Conservation (phyloP, 2,113 vertebrate species). For the Eurystomus gularis region DNA sequence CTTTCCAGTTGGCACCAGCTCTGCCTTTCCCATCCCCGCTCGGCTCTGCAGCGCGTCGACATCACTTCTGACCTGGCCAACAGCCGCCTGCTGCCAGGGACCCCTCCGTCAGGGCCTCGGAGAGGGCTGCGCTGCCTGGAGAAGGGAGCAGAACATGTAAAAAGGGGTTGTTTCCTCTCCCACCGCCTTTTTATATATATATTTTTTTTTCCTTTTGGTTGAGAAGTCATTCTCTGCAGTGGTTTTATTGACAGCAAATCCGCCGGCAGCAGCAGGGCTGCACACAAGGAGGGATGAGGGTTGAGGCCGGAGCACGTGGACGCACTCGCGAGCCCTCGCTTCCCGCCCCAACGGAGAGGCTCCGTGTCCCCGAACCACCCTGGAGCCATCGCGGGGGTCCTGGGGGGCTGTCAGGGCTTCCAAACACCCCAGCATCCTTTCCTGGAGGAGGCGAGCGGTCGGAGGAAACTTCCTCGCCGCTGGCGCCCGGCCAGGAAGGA, state of each 20-base stretch:
- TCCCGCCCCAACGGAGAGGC: neutral
- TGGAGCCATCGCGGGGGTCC: neutral
- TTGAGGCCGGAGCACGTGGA: neutral
- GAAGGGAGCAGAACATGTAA: neutral
- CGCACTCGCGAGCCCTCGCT: too few species aligned
- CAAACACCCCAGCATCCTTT: neutral
- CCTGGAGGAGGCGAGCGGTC: neutral
- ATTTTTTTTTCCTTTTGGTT: neutral
- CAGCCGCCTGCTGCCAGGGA: neutral
- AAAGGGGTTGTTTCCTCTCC: neutral
- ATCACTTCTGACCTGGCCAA: neutral
- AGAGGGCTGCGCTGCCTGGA: neutral
- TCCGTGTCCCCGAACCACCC: neutral
- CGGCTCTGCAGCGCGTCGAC: neutral
- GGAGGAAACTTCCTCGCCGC: neutral
- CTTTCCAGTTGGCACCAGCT: neutral
- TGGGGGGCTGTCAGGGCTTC: rapidly evolving
- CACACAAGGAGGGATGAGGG: neutral
- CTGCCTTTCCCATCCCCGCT: neutral
- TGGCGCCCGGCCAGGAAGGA: neutral
- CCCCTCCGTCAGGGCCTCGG: neutral
- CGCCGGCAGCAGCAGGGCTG: neutral
- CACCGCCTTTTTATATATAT: neutral
- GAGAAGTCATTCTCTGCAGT: neutral
- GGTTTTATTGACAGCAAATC: constrained; percentile 9